Evolutionary conservation across 2,113 vertebrate genomes (phyloP).

Genomic region (Notarius quadriscutis): DNA sequence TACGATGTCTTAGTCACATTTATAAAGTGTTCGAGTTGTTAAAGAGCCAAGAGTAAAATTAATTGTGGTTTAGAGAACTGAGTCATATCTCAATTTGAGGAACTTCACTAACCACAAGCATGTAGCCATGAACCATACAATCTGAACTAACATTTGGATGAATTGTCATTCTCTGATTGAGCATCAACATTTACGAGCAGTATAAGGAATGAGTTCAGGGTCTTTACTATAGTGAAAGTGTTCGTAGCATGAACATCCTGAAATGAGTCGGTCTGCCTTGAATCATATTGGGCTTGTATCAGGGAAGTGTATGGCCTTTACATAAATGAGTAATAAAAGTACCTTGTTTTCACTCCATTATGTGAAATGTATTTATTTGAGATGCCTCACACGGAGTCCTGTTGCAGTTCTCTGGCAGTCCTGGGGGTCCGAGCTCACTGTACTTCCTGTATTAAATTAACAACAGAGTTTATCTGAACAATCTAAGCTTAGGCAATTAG

Average conservation of each 20-base stretch:
- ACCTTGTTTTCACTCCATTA: neutral
- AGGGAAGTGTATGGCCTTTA: neutral
- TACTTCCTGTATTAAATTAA: neutral
- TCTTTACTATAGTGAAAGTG: slow-evolving; percentile 16
- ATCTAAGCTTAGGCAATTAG: neutral
- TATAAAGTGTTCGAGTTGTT: neutral
- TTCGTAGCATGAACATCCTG: neutral
- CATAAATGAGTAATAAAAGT: neutral
- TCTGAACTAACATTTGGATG: slow-evolving; percentile 17
- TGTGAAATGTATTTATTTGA: neutral
- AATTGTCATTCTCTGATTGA: slow-evolving; percentile 15
- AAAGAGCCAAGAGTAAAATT: slow-evolving; percentile 13
- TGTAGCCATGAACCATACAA: neutral
- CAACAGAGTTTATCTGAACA: neutral
- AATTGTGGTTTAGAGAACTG: slow-evolving; percentile 20
- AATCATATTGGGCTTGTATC: neutral
- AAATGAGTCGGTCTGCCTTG: neutral
- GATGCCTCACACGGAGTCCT: neutral
- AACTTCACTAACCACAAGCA: neutral
- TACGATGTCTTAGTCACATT: neutral
- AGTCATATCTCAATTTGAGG: slow-evolving; percentile 21
- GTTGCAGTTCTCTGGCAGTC: neutral
- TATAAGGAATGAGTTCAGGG: slow-evolving; percentile 6
- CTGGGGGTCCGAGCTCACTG: neutral
- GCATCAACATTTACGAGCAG: slow-evolving; percentile 2